These are phyloP conservation scores for Apogon hyalosoma DNA, from an alignment of 2,797 vertebrate species.

Conservation along the genomic window DNA sequence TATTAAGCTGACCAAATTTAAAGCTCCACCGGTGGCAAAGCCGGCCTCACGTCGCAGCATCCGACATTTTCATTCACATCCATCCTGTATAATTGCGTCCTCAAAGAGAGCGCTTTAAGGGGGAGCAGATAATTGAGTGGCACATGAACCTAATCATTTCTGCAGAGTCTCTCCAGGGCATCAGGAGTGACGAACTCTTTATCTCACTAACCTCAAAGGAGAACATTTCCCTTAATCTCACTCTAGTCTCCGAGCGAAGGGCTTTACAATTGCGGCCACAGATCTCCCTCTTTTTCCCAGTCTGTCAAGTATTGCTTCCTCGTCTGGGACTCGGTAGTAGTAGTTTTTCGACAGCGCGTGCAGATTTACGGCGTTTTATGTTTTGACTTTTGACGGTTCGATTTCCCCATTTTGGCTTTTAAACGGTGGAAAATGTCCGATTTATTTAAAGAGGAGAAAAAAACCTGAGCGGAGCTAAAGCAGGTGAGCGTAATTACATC, in stretches of 20 bases:
- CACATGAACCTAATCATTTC: conserved; percentile 78
- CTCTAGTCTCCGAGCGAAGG: conserved; percentile 56
- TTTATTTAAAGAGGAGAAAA: conserved; percentile 15
- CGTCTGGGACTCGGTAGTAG: conserved; percentile 18
- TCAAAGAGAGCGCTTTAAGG: conserved; percentile 75
- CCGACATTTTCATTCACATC: conserved; percentile 63
- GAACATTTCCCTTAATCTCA: conserved; percentile 70
- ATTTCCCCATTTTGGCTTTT: conserved; percentile 21
- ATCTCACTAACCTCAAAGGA: conserved; percentile 69
- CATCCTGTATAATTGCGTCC: conserved; percentile 71
- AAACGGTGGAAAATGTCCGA: conserved; percentile 17
- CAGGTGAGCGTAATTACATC: conserved; percentile 20
- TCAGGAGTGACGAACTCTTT: conserved; percentile 67
- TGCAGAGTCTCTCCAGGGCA: conserved; percentile 63
- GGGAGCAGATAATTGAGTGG: conserved; percentile 76
- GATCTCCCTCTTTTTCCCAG: conserved; percentile 55
- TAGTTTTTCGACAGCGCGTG: not conserved
- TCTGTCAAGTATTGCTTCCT: conserved; percentile 27
- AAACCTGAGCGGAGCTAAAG: conserved; percentile 11
- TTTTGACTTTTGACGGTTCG: conserved; percentile 10
- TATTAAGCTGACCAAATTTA: conserved; percentile 63
- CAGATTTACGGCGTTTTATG: conserved; percentile 26
- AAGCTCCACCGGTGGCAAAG: conserved; percentile 55
- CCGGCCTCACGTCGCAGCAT: conserved; percentile 61
- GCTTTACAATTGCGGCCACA: conserved; percentile 41